These are phyloP conservation scores for Alentia gelatinosa DNA, from an alignment of 2,888 invertebrate genomes.

Conservation along the genomic window DNA sequence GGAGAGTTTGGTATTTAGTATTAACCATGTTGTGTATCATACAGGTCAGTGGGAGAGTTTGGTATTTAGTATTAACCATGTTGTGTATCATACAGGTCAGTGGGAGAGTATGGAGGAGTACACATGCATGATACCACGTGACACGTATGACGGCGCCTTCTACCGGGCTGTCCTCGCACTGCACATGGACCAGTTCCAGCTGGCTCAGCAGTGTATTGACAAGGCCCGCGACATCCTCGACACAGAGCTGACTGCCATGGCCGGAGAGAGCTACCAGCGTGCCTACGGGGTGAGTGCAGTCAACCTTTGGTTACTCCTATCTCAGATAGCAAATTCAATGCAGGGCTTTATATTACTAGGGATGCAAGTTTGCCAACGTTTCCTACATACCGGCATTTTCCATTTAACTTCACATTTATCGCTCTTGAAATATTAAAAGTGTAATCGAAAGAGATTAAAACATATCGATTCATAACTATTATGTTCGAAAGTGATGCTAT, in stretches of 20 bases:
- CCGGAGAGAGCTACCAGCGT: conserved; percentile 80
- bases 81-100: too few relatives aligned
- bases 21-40: too few relatives aligned
- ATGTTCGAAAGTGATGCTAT: too few relatives aligned
- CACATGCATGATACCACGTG: conserved; percentile 92
- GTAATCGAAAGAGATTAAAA: too few relatives aligned
- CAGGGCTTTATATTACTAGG: too few relatives aligned
- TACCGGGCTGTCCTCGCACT: conserved; percentile 91
- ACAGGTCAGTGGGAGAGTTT: conserved; percentile 86
- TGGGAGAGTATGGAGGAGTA: conserved; percentile 97
- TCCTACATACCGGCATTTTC: too few relatives aligned
- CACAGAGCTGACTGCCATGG: conserved; percentile 96
- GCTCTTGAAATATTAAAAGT: too few relatives aligned
- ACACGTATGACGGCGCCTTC: conserved; percentile 97
- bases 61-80: conserved; percentile 81
- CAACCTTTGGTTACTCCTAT: too few relatives aligned
- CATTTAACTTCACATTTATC: too few relatives aligned
- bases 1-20: neutral
- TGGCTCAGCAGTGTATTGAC: conserved; percentile 87
- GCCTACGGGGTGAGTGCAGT: conserved; percentile 78
- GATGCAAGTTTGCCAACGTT: too few relatives aligned
- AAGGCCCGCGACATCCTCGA: conserved; percentile 95
- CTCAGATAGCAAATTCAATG: too few relatives aligned
- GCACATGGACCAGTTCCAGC: conserved; percentile 74
- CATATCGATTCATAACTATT: too few relatives aligned